Base-by-base conservation (phyloP, 2,797 vertebrate species). In the Tauraco hartlaubi region DNA sequence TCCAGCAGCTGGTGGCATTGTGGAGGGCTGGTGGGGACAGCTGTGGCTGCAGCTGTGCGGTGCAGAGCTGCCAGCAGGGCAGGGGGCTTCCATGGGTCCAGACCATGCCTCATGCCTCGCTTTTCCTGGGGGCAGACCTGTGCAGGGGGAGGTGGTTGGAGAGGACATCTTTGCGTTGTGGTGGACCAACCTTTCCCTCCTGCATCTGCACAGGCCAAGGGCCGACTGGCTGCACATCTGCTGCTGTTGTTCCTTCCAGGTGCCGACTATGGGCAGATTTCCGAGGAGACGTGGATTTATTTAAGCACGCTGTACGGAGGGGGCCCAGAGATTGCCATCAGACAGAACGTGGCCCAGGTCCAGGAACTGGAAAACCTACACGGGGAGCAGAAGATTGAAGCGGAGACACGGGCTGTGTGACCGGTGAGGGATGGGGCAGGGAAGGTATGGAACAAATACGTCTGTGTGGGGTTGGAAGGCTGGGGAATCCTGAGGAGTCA, bases 241-340 rank as follows among this genome's bases (percentile, higher is more conserved):
- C 20, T 21, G 22, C 54, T 15, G 21, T 4, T 8, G 28, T 58
- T 19, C 58, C 43, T 62, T 35, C 4, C 97, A 99, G 99, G 99
- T 41, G 99, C 99, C 4, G 99, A 99, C 97, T 99, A 99, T 0
- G 99, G 99, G 69, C 99, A 99, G 98, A 99, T 99, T 85, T 99
- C 99, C 0, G 99, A 99, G 97, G 99, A 99, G 98, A 99, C 99
- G 0, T 99, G 99, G 99, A 97, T 97, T 88, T 99, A 99, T 95
- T 97, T 99, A 87, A 98, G 98, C 96, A 98, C 96, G 6, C 98
- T 99, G 77, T 99, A 99, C 0, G 98, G 99, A 1, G 99, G 99
- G 1, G 99, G 99, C 6, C 99, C 99, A 0, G 99, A 99, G 97
- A 99, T 99, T 1, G 99, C 99, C 11, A 98, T 99, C 94, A 98